These are phyloP conservation scores for Lasioglossum leucozonium DNA, from an alignment of 2,888 invertebrate genomes.

Conservation along the genomic window DNA sequence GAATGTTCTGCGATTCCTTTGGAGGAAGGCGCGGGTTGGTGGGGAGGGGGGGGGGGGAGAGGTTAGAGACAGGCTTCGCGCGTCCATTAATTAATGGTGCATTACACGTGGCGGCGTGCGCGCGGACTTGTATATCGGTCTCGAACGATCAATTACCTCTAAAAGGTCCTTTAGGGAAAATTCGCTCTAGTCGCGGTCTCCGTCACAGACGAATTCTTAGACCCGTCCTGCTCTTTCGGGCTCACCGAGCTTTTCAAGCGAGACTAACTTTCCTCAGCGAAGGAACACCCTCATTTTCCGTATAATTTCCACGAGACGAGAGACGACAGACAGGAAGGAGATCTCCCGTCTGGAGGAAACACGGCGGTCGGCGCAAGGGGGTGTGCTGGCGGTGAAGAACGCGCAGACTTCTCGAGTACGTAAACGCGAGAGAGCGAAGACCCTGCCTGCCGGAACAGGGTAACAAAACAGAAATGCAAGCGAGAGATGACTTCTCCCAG, in stretches of 20 bases:
- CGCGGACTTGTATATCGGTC: slow-evolving; percentile 76
- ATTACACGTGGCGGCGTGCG: slow-evolving; percentile 70
- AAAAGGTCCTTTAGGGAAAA: slow-evolving; percentile 82
- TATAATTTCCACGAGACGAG: slow-evolving; percentile 66
- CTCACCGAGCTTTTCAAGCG: slow-evolving; percentile 18
- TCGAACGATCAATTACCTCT: slow-evolving; percentile 83
- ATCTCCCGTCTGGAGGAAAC: neutral
- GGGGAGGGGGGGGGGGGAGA: no score
- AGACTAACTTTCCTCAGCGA: slow-evolving; percentile 49
- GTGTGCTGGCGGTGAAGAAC: slow-evolving; percentile 9
- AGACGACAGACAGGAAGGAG: slow-evolving; percentile 63
- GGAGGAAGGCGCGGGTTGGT: no score
- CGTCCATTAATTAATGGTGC: slow-evolving; percentile 56
- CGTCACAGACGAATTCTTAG: neutral
- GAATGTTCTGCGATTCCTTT: slow-evolving; percentile 34
- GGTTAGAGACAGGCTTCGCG: slow-evolving; percentile 14
- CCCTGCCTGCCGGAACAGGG: neutral
- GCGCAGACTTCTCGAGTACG: slow-evolving; percentile 45
- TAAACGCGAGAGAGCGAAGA: slow-evolving; percentile 33
- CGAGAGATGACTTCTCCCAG: slow-evolving; percentile 37
- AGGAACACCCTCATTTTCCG: slow-evolving; percentile 61
- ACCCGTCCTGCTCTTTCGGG: neutral
- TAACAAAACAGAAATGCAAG: slow-evolving; percentile 23
- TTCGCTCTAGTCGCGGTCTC: slow-evolving; percentile 44
- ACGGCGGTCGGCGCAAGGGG: neutral